Base-by-base conservation (phyloP, 1,140 invertebrate species). In the Andrena cerasifolii region DNA sequence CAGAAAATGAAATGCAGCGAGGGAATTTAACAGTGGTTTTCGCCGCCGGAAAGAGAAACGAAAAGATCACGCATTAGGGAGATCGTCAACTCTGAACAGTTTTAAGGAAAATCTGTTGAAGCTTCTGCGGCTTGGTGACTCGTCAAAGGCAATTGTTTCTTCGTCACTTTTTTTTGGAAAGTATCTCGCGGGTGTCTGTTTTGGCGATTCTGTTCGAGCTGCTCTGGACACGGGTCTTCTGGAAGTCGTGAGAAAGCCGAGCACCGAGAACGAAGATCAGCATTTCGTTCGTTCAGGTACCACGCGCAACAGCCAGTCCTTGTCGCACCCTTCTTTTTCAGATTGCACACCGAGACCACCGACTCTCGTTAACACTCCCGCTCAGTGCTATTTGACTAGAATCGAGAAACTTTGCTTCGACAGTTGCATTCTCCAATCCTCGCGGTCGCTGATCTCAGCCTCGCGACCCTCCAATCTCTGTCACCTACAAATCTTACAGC, bases 281-380 rank as follows among this genome's bases (percentile, higher is more conserved):
- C 0, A 43, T 26, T 62, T 24, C 8, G n/a, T 24, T 6, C 18
- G 28, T 31, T 10, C 16, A 33, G 3, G 16, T 18, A 26, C 0
- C 18, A 6, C 31, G 51, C 28, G 7, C 7, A 6, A 73, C 18
- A 58, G 21, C 43, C 16, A 24, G 33, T 7, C n/a, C 3, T 18
- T 16, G 0, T 21, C 10, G 10, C 58, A 40, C 14, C 4, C 51
- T 36, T 4, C 18, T 65, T 43, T 2, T 4, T 65, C 31, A 14
- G n/a, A 74, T 75, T 75, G 72, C 72, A 67, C 49, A 73, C 33
- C 21, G 31, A 53, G 47, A 61, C 45, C 18, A 49, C n/a, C 56
- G 56, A 36, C 43, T 28, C 18, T 10, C 24, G 40, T 24, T 0
- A 36, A 56, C 18, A 2, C 4, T 28, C 16, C 14, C 58, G 21